These are phyloP conservation scores for Protonibea diacanthus DNA, from an alignment of 2,797 vertebrate genomes.

Conservation along the genomic window DNA sequence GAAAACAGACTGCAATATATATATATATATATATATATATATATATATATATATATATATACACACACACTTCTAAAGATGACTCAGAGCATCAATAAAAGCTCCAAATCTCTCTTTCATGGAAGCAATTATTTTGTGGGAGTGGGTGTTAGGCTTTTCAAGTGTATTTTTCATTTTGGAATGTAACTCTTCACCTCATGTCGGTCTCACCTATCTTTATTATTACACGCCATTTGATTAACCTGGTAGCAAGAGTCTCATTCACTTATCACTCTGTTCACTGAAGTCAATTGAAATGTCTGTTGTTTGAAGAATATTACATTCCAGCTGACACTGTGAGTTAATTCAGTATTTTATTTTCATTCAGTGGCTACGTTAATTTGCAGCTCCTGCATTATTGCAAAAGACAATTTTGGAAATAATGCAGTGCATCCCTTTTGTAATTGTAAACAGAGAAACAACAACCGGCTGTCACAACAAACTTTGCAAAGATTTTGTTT, in stretches of 20 bases:
- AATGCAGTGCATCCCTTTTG: neutral
- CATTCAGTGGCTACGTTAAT: neutral
- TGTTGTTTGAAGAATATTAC: conserved; percentile 25
- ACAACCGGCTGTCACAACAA: neutral
- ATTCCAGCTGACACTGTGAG: conserved; percentile 4
- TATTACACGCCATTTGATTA: conserved; percentile 18
- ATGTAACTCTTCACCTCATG: conserved; percentile 21
- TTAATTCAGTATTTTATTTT: conserved; percentile 7
- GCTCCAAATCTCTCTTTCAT: conserved; percentile 13
- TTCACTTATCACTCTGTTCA: conserved; percentile 30
- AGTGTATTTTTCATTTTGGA: conserved; percentile 35
- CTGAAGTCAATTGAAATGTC: conserved; percentile 21
- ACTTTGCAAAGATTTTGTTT: conserved; percentile 1
- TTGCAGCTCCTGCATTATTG: neutral
- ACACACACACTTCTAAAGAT: neutral
- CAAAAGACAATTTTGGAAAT: neutral
- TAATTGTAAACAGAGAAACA: neutral
- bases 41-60: too few relatives aligned
- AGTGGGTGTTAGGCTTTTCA: conserved; percentile 23
- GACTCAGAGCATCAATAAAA: conserved; percentile 22
- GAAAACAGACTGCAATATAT: too few relatives aligned
- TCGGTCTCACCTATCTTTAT: conserved; percentile 23
- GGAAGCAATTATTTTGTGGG: conserved; percentile 25
- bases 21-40: neutral
- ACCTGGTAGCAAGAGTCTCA: conserved; percentile 13